Evolutionary conservation across 2,113 vertebrate genomes (phyloP).

Genomic region (Morone saxatilis): DNA sequence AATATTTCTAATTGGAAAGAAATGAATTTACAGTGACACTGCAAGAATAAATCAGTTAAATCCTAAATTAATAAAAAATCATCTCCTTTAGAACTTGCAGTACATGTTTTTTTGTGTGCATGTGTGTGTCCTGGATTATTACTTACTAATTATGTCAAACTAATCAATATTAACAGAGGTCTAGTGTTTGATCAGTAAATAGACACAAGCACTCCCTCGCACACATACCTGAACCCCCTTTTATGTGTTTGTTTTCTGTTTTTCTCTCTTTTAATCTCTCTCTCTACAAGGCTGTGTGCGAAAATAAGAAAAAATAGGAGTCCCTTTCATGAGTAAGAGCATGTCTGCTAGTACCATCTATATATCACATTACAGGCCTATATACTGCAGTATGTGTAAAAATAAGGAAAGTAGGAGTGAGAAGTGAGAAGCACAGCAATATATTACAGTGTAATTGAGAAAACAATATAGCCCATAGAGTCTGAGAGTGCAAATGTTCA

Average conservation of each 20-base stretch:
- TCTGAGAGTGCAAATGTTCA: slow-evolving; percentile 29
- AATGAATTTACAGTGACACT: too few species aligned
- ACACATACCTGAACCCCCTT: background rate
- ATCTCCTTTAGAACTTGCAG: background rate
- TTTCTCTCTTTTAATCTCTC: background rate
- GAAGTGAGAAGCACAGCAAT: slow-evolving; percentile 25
- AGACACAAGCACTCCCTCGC: background rate
- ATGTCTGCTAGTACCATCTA: slow-evolving; percentile 27
- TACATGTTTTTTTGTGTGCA: background rate
- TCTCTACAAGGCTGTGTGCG: background rate
- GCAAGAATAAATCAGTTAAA: background rate
- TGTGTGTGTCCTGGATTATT: background rate
- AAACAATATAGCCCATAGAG: slow-evolving; percentile 41
- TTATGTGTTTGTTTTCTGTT: background rate
- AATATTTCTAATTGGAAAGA: too few species aligned
- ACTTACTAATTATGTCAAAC: slow-evolving; percentile 1
- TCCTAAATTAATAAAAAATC: background rate
- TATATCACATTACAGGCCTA: background rate
- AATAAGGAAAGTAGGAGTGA: slow-evolving; percentile 10
- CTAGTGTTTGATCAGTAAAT: background rate
- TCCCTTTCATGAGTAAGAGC: slow-evolving; percentile 71
- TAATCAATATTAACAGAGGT: slow-evolving; percentile 2
- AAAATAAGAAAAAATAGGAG: slow-evolving; percentile 32
- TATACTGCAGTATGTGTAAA: slow-evolving; percentile 20
- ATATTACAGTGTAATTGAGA: slow-evolving; percentile 7